Base-by-base conservation (phyloP, 2,797 vertebrate species). In the Sarcoramphus papa region DNA sequence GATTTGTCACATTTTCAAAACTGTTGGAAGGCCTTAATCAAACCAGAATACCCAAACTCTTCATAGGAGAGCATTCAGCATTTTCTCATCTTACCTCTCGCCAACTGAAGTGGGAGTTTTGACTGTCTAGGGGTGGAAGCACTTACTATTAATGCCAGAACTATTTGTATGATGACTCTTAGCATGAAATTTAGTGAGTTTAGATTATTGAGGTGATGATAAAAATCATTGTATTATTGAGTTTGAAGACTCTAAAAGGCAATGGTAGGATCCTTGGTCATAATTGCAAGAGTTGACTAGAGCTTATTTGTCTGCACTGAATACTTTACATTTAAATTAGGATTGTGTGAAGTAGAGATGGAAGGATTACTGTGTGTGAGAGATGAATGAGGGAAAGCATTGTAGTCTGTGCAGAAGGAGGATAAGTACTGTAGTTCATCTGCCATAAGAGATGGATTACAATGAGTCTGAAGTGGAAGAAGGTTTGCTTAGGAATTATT, bases 281-380 rank as follows among this genome's bases (percentile, higher is more conserved):
- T 86, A 95, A 85, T 78, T 90, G 70, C 50, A 92, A 93, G 87
- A 95, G 84, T 70, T 94, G 83, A 85, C 82, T 89, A 59, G 70
- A 74, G 81, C 94, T 91, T 90, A 82, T 97, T 97, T 94, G 86
- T 97, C 93, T 95, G 76, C 80, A 56, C 73, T 91, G 90, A 97
- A 90, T 96, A 95, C 85, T 97, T 95, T 97, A 93, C 87, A 97
- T 97, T 97, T 97, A 97, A 97, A 97, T 97, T 97, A 97, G 85
- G 95, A 96, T 88, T 92, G 90, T 94, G 68, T 94, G 94, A 97
- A 95, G 94, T 68, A 97, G 87, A 98, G 92, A 95, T 96, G 95
- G 96, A 97, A 95, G 96, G 94, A 97, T 97, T 97, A 96, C 68
- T 83, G 54, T 67, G 57, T 95, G 63, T 86, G 91, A 97, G 96